Percentiles rank a stretch among this genome's conserved stretches.
These are phyloP conservation scores for Pipa parva DNA, from an alignment of 2,113 vertebrate species.

Conservation along the genomic window DNA sequence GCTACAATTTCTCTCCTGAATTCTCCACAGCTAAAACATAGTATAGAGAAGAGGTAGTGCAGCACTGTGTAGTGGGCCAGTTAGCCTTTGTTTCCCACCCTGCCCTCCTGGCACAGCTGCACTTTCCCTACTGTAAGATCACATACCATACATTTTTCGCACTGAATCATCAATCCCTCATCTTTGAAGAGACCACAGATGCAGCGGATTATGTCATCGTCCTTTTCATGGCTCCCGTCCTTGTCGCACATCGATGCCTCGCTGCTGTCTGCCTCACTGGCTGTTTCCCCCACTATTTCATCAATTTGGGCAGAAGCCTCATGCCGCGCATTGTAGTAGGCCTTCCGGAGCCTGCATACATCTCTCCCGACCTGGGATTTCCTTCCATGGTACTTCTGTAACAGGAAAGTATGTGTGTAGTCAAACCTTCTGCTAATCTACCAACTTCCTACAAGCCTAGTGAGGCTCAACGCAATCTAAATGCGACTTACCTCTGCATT, in stretches of 20 bases:
- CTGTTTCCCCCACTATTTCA: conserved; percentile 94
- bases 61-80: no score
- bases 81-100: not conserved
- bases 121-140: no score
- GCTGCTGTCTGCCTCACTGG: conserved; percentile 94
- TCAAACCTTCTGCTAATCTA: not conserved
- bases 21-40: no score
- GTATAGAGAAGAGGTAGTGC: no score
- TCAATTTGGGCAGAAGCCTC: conserved; percentile 92
- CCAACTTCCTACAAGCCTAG: no score
- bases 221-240: conserved; percentile 67
- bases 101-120: not conserved
- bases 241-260: conserved; percentile 77
- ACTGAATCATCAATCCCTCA: conserved; percentile 98
- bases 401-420: not conserved
- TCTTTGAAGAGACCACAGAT: conserved; percentile 97
- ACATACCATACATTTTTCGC: conserved; percentile 96
- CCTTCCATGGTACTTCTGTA: conserved; percentile 92
- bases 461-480: not conserved
- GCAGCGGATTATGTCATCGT: conserved; percentile 92
- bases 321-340: conserved; percentile 88
- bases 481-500: conserved; percentile 84
- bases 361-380: conserved; percentile 87
- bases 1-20: no score
- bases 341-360: conserved; percentile 88